These are phyloP conservation scores for Dichetophora obliterata DNA, from an alignment of 2,888 invertebrate species.

Conservation along the genomic window DNA sequence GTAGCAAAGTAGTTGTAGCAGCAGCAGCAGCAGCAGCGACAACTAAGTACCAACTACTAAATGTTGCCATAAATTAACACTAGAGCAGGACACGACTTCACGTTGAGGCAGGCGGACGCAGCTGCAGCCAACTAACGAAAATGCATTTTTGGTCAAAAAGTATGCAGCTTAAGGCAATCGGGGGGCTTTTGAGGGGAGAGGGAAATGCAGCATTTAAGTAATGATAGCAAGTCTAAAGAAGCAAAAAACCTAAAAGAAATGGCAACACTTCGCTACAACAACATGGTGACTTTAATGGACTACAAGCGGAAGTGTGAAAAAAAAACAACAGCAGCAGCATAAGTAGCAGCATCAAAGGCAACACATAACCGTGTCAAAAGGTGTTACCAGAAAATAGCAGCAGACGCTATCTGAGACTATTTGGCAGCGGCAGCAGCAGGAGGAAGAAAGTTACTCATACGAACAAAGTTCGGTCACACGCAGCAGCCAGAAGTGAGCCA, in stretches of 20 bases:
- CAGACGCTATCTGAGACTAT: too few relatives aligned
- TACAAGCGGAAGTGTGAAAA: neutral
- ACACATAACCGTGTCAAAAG: neutral
- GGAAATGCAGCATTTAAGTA: constrained; percentile 1
- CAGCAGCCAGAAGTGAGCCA: neutral
- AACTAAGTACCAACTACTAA: constrained; percentile 40
- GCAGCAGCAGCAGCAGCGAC: constrained; percentile 26
- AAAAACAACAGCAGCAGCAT: neutral
- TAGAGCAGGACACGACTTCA: constrained; percentile 18
- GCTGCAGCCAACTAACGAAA: constrained; percentile 53
- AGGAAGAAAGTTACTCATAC: neutral
- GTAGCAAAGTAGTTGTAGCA: constrained; percentile 17
- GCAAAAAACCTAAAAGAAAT: neutral
- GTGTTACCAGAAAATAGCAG: neutral
- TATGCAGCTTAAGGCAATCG: neutral
- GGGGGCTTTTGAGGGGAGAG: neutral
- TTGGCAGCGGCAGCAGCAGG: too few relatives aligned
- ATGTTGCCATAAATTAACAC: constrained; percentile 44
- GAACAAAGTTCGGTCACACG: neutral
- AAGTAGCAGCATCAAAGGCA: neutral
- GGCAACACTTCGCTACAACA: constrained; percentile 17
- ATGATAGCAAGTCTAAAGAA: constrained; percentile 17
- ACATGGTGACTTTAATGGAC: constrained; percentile 42
- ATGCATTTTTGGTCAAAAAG: constrained; percentile 47
- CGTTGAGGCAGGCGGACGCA: constrained; percentile 39